These are phyloP conservation scores for Stercorarius parasiticus DNA, from an alignment of 2,113 vertebrate species.

Conservation along the genomic window DNA sequence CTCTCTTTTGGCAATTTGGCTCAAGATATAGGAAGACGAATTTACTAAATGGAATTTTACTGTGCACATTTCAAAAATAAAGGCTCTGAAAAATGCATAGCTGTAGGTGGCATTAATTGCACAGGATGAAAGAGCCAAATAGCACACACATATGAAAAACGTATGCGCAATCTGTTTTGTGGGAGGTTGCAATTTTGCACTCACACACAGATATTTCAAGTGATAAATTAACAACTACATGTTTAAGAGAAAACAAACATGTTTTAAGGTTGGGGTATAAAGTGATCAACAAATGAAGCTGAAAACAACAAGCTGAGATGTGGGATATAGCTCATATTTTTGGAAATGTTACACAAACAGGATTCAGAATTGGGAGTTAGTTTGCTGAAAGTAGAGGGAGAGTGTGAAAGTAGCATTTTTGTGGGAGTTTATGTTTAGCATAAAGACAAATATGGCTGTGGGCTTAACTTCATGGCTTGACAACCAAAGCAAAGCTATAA, in stretches of 20 bases:
- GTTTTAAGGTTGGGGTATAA: neutral
- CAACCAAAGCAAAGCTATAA: neutral
- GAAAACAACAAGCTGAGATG: neutral
- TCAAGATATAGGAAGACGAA: neutral
- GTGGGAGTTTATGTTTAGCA: neutral
- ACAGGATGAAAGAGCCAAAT: neutral
- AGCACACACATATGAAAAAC: neutral
- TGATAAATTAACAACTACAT: neutral
- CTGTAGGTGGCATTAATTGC: neutral
- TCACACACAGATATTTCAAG: neutral
- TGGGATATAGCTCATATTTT: neutral
- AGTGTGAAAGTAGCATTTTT: neutral
- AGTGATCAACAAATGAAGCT: neutral
- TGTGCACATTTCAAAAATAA: neutral
- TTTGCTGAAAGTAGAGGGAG: neutral
- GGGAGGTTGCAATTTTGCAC: neutral
- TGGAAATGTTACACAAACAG: neutral
- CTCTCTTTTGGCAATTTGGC: neutral
- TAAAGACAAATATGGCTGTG: neutral
- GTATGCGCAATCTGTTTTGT: neutral
- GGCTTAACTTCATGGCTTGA: constrained; percentile 2
- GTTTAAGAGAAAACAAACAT: neutral
- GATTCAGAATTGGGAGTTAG: neutral
- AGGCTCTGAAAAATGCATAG: neutral
- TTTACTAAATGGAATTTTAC: neutral